phyloP scores from a whole-genome alignment of 2,797 vertebrate species.

The Hydrolagus colliei region DNA sequence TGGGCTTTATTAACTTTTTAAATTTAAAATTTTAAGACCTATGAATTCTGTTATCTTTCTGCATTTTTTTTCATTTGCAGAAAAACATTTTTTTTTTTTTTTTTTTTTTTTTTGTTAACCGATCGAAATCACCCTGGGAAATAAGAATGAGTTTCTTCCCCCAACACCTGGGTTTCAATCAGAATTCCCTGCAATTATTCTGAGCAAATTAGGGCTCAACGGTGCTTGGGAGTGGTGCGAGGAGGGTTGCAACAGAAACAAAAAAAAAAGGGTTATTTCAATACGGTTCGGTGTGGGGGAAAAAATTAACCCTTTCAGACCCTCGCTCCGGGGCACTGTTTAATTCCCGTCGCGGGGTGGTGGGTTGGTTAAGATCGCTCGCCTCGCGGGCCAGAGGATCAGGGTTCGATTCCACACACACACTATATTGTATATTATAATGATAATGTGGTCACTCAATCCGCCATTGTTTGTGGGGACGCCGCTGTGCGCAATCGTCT shows the following conservation, averaged over 20 bases:
- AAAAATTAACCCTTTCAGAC: conserved; percentile 20
- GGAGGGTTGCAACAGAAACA: conserved; percentile 22
- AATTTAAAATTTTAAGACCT: conserved; percentile 32
- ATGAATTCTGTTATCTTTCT: conserved; percentile 32
- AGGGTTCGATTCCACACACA: no score
- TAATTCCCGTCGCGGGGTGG: no score
- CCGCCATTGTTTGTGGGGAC: no score
- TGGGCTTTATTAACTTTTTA: conserved; percentile 32
- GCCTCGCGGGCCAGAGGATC: no score
- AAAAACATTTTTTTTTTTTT: conserved; percentile 32
- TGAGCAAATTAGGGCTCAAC: conserved; percentile 27
- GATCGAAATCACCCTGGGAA: conserved; percentile 30
- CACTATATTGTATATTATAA: no score
- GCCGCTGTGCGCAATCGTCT: no score
- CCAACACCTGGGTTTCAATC: conserved; percentile 32
- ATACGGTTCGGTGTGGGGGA: background rate
- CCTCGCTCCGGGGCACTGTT: background rate
- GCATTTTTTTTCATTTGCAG: conserved; percentile 32
- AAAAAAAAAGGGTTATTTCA: conserved; percentile 22
- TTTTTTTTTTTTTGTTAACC: conserved; percentile 29
- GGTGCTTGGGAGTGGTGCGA: background rate
- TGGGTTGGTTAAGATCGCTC: no score
- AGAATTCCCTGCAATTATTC: conserved; percentile 31
- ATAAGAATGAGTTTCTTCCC: conserved; percentile 31
- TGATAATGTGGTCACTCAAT: no score